Percentiles rank a stretch among this genome's conserved stretches.
Conservation (phyloP, 2,113 vertebrate genomes). For the Cephalopholis sonnerati region DNA sequence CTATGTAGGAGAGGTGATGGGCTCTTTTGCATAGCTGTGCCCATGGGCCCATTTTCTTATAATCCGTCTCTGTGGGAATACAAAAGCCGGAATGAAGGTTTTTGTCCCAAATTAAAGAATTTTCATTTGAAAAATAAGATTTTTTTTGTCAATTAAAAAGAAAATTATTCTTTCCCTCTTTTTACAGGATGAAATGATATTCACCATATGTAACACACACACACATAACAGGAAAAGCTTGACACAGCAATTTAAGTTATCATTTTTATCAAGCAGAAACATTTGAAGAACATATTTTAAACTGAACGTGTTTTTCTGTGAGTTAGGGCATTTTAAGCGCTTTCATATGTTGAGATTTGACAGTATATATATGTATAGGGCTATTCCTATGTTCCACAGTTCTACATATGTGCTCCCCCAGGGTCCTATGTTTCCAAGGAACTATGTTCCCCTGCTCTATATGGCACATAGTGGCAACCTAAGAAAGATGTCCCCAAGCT, state of each 20-base stretch:
- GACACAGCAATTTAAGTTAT: background rate
- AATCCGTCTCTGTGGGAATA: background rate
- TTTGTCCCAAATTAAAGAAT: background rate
- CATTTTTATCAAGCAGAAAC: background rate
- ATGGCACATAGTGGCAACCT: no score
- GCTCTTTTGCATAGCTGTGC: no score
- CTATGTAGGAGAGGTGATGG: no score
- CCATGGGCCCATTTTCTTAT: no score
- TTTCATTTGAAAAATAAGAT: background rate
- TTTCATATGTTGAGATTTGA: background rate
- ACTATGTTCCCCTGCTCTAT: no score
- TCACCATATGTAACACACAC: background rate
- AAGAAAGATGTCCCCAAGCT: no score
- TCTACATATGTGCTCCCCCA: no score
- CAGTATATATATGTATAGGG: background rate
- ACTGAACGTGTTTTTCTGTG: background rate
- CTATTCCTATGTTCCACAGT: no score
- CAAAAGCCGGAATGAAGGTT: background rate
- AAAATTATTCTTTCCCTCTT: background rate
- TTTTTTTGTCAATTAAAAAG: background rate
- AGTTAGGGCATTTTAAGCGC: background rate
- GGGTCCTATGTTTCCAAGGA: no score
- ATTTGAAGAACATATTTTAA: background rate
- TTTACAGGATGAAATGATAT: background rate
- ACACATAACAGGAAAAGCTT: background rate